A percentile compares a stretch with the other conserved stretches of the same genome.
phyloP scores from a whole-genome alignment of 2,797 vertebrate species.

The Squalus acanthias region DNA sequence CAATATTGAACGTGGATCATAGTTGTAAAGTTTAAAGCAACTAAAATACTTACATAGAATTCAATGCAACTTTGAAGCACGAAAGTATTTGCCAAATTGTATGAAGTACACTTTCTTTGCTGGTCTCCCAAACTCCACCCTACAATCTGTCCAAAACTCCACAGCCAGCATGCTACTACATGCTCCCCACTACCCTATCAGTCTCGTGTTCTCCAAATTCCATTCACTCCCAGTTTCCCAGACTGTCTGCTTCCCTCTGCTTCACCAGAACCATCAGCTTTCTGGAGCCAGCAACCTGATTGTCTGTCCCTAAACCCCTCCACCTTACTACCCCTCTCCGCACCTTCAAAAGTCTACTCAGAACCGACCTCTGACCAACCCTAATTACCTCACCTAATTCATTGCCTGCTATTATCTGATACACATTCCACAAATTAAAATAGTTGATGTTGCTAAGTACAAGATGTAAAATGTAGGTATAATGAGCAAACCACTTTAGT shows the following conservation, averaged over 20 bases:
- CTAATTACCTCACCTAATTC: too few relatives aligned
- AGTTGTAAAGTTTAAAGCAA: background rate
- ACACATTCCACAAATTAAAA: too few relatives aligned
- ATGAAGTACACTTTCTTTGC: background rate
- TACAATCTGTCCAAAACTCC: background rate
- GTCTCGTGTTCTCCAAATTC: background rate
- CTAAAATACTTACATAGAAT: background rate
- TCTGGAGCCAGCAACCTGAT: too few relatives aligned
- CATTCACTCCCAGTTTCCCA: background rate
- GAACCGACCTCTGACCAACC: too few relatives aligned
- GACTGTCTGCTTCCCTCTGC: too few relatives aligned
- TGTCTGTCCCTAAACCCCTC: too few relatives aligned
- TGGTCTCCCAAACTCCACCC: background rate
- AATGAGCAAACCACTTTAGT: background rate
- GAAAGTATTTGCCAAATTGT: background rate
- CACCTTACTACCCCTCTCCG: too few relatives aligned
- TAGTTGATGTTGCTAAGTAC: background rate
- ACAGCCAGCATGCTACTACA: background rate
- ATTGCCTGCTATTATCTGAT: too few relatives aligned
- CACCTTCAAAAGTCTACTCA: too few relatives aligned
- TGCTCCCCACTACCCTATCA: background rate
- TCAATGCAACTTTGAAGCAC: background rate
- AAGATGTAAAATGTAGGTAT: background rate
- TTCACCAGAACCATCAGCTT: too few relatives aligned
- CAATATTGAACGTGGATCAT: background rate